Conservation (phyloP, 2,888 invertebrate genomes). For the Cremastobaeus sp. region DNA sequence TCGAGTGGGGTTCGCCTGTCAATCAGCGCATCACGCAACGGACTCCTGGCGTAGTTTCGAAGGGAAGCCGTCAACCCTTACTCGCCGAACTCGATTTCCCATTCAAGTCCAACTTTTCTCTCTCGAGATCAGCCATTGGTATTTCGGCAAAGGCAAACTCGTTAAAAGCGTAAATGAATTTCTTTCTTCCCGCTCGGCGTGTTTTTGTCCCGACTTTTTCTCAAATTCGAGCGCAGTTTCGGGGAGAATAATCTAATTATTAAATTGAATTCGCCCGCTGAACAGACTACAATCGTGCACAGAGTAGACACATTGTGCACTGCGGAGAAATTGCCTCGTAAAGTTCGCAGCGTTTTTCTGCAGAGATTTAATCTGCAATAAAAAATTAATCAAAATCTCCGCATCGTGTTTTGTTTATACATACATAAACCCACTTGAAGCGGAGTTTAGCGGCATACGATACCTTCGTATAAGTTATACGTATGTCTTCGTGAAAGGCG, state of each 20-base stretch:
- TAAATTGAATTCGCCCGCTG: no score
- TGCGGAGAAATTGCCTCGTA: no score
- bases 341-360: no score
- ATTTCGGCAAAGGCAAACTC: conserved; percentile 72
- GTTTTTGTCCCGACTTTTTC: conserved; percentile 26
- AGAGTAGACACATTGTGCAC: no score
- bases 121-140: conserved; percentile 61
- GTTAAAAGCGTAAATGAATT: conserved; percentile 72
- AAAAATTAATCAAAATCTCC: conserved; percentile 50
- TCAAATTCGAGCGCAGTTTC: no score
- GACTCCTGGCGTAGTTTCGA: conserved; percentile 61
- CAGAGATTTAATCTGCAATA: conserved; percentile 17
- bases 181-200: conserved; percentile 47
- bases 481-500: conserved; percentile 65
- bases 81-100: conserved; percentile 67
- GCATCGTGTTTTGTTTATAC: conserved; percentile 40
- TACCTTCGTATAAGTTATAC: conserved; percentile 57
- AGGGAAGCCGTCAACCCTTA: conserved; percentile 65
- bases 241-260: no score
- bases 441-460: conserved; percentile 51
- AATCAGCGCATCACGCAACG: conserved; percentile 75
- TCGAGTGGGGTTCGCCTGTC: conserved; percentile 72
- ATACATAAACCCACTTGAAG: conserved; percentile 49
- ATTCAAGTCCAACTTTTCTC: conserved; percentile 64
- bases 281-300: no score